Percentiles rank a stretch among this genome's conserved stretches.
Conservation (phyloP, 1,140 invertebrate species). For the Battus philenor region DNA sequence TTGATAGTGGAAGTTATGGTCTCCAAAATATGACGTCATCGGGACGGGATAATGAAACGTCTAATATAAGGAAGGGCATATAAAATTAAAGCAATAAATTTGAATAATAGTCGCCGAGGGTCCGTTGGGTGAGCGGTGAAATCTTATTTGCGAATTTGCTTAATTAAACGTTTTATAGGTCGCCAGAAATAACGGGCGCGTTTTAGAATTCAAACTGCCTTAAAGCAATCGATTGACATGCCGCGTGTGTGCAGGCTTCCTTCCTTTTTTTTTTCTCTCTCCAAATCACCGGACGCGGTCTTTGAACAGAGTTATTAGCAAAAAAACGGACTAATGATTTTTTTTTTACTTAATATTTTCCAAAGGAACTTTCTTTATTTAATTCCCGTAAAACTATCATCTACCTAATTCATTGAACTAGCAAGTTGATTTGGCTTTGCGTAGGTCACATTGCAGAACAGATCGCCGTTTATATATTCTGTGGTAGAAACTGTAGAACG, state of each 20-base stretch:
- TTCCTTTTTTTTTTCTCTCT: too few species aligned
- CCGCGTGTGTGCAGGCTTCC: background rate
- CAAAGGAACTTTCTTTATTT: too few species aligned
- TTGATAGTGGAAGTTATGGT: conserved; percentile 9
- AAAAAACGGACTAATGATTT: too few species aligned
- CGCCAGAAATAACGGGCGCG: conserved; percentile 17
- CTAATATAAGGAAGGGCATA: conserved; percentile 41
- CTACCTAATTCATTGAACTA: too few species aligned
- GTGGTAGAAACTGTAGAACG: too few species aligned
- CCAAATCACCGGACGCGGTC: too few species aligned
- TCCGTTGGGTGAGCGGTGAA: conserved; percentile 24
- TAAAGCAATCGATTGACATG: conserved; percentile 6
- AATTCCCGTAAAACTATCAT: too few species aligned
- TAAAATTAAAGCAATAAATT: conserved; percentile 62
- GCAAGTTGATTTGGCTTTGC: too few species aligned
- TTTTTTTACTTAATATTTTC: too few species aligned
- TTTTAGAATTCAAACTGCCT: conserved; percentile 21
- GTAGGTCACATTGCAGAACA: too few species aligned
- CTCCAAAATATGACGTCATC: conserved; percentile 32
- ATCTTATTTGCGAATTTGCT: conserved; percentile 45
- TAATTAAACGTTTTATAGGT: conserved; percentile 43
- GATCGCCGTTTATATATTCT: too few species aligned
- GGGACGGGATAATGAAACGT: conserved; percentile 35
- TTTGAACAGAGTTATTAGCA: too few species aligned
- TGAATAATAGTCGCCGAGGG: conserved; percentile 39